Percentiles rank a stretch among this genome's conserved stretches.
Evolutionary conservation across 1,140 invertebrate species (phyloP).

Genomic region (Sesamia nonagrioides): DNA sequence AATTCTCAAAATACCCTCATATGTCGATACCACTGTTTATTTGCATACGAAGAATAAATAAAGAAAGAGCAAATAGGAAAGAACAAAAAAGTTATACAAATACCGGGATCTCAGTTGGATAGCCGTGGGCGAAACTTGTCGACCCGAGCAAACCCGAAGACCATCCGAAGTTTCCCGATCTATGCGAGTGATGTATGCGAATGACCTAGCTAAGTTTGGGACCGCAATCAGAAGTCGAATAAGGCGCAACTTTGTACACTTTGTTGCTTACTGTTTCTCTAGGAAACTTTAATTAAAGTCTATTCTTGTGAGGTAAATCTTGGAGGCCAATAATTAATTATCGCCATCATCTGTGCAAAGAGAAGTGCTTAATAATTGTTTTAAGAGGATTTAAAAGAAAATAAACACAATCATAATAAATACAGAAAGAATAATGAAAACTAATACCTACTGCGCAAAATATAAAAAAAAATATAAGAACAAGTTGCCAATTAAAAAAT

Average conservation of each 20-base stretch:
- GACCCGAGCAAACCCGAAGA: not conserved
- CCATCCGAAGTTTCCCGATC: slow-evolving; percentile 20
- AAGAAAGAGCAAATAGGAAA: slow-evolving; percentile 6
- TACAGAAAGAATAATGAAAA: not conserved
- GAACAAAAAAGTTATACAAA: slow-evolving; percentile 26
- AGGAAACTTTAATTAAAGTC: not conserved
- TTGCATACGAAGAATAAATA: not conserved
- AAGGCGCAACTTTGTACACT: not conserved
- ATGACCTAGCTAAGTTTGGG: slow-evolving; percentile 9
- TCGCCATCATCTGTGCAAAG: too few species aligned
- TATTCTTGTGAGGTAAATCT: not conserved
- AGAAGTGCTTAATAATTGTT: too few species aligned
- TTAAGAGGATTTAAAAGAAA: too few species aligned
- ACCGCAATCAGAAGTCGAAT: not conserved
- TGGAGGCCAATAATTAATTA: too few species aligned
- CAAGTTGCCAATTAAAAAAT: not conserved
- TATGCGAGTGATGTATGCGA: not conserved
- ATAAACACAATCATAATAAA: too few species aligned
- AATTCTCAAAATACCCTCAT: not conserved
- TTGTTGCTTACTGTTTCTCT: not conserved
- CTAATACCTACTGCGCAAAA: too few species aligned
- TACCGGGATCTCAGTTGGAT: not conserved
- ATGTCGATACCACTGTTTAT: slow-evolving; percentile 30
- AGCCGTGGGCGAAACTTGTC: slow-evolving; percentile 11
- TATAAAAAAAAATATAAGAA: not conserved